These are phyloP conservation scores for Capreolus pygargus DNA, from an alignment of 2,113 vertebrate species.

Conservation along the genomic window DNA sequence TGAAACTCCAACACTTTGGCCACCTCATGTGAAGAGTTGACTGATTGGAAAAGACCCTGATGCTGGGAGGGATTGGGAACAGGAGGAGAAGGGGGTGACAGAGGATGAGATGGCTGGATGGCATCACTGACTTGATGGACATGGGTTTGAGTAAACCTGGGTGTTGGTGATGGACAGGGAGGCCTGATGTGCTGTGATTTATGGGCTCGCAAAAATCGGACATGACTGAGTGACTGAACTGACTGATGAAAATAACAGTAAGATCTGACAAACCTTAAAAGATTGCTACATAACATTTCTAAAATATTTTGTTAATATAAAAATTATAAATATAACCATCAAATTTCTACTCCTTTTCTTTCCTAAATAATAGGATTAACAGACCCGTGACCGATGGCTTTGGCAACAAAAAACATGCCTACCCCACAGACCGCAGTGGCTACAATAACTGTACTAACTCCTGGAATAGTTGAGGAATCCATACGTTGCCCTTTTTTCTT, in stretches of 20 bases:
- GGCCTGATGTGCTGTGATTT: too few species aligned
- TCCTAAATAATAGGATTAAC: background rate
- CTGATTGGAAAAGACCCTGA: too few species aligned
- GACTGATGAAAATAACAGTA: background rate
- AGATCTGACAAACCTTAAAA: background rate
- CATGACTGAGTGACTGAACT: too few species aligned
- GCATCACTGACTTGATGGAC: too few species aligned
- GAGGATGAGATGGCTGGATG: too few species aligned
- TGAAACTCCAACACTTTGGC: too few species aligned
- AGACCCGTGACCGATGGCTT: background rate
- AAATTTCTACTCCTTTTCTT: background rate
- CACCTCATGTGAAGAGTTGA: too few species aligned
- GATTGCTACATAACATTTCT: background rate
- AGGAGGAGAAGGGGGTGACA: too few species aligned
- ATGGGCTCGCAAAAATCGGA: too few species aligned
- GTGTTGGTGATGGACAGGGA: too few species aligned
- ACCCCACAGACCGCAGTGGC: background rate
- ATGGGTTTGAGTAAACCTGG: too few species aligned
- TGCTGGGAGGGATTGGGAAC: too few species aligned
- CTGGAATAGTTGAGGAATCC: background rate
- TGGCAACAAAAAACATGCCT: background rate
- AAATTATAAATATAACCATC: background rate
- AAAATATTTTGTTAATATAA: conserved; percentile 14
- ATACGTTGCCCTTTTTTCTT: background rate
- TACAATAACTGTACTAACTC: background rate